Evolutionary conservation across 2,888 invertebrate species (phyloP), one percentile per base, ranked within the genome.

Genomic region (Drosophila anomalipes): DNA sequence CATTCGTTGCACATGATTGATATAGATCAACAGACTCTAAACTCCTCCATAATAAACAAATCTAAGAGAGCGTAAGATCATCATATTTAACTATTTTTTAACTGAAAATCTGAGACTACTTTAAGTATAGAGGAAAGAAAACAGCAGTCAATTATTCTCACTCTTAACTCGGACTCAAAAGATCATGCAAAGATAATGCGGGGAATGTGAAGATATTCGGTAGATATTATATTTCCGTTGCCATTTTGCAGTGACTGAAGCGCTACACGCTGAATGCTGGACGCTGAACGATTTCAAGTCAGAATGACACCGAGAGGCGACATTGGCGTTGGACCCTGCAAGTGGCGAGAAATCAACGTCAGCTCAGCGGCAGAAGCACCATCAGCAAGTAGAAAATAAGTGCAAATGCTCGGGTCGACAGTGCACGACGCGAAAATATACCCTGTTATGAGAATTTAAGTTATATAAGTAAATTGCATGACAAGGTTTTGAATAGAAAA

Each of bases 291-390:
- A 6, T 81, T 79, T 87, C 64, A 81, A 83, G 64, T 77, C 71
- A 79, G 76, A 84, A 79, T 87, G 87, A 81, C 87, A 81, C 69
- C 77, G 70, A 68, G 74, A 75, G 73, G 77, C 81, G 74, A 83
- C 88, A 80, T 82, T 77, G 83, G 79, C 66, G 77, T 72, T 86
- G 86, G 86, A 80, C 83, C 52, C 76, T 76, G 85, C 73, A 75
- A 88, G 83, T 88, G 89, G 84, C 89, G 78, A 82, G 89, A 86
- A 86, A 86, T 86, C 89, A 86, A 88, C 85, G 86, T 88, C 89
- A 88, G 86, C 75, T 78, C 83, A 74, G 71, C 57, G 28, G 57
- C 67, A 58, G 63, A 52, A 66, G 66, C n/a, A 33, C 33, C 47
- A 51, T 35, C 51, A 28, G 58, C 49, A 41, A 51, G 35, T n/a